Percentiles rank a stretch among this genome's conserved stretches.
Evolutionary conservation across 2,888 invertebrate genomes (phyloP).

Genomic region (Sericinus montela): DNA sequence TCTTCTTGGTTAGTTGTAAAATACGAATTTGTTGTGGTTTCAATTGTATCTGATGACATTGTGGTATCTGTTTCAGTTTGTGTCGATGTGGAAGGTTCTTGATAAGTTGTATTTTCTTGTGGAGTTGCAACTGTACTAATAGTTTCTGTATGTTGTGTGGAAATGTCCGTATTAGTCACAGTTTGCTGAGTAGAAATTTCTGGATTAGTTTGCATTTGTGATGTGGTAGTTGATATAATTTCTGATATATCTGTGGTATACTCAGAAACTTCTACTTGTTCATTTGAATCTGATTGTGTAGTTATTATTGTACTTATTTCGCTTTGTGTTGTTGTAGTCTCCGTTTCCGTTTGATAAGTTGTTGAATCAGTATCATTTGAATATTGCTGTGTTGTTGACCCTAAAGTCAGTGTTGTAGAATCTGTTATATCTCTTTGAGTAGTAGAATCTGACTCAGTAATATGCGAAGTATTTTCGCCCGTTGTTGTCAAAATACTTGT

Average conservation of each 20-base stretch:
- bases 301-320: background rate
- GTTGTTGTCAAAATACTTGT: background rate
- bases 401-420: background rate
- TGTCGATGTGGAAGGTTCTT: too few relatives aligned
- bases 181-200: constrained; percentile 1
- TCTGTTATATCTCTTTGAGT: background rate
- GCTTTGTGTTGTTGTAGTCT: background rate
- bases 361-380: background rate
- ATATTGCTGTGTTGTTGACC: background rate
- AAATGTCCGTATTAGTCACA: background rate
- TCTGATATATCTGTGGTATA: too few relatives aligned
- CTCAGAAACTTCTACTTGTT: background rate
- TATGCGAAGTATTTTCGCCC: background rate
- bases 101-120: too few relatives aligned
- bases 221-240: background rate
- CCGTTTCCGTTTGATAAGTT: background rate
- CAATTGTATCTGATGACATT: too few relatives aligned
- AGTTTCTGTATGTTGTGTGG: background rate
- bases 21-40: background rate
- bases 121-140: background rate
- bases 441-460: background rate
- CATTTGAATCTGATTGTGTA: background rate
- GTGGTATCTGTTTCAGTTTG: too few relatives aligned
- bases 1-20: too few relatives aligned
- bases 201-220: background rate